A percentile compares a stretch with the other conserved stretches of the same genome.
These are phyloP conservation scores for Pseudochirops corinnae DNA, from an alignment of 2,797 vertebrate genomes.

Conservation along the genomic window DNA sequence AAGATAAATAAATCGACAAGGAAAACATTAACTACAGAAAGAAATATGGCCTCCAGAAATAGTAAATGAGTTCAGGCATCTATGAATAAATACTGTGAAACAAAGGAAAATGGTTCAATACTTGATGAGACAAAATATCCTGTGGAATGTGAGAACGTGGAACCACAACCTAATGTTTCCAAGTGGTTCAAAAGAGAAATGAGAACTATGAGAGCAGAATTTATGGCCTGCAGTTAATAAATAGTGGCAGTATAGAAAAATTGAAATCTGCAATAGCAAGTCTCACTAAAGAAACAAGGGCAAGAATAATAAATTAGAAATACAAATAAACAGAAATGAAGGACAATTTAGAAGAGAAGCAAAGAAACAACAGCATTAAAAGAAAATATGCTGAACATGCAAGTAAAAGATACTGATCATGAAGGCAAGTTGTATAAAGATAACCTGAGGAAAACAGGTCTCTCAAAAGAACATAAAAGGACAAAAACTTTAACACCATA, in stretches of 20 bases:
- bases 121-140: not conserved
- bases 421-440: not conserved
- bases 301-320: not conserved
- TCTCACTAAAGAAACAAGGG: no score
- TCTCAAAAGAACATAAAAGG: not conserved
- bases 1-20: not conserved
- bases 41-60: not conserved
- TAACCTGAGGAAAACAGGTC: not conserved
- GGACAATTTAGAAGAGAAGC: not conserved
- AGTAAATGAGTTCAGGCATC: not conserved
- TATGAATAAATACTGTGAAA: not conserved
- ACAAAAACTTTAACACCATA: not conserved
- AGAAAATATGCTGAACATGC: not conserved
- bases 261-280: not conserved
- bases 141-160: not conserved
- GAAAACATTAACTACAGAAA: not conserved
- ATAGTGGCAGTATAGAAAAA: not conserved
- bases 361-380: not conserved
- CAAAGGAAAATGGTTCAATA: not conserved
- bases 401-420: not conserved
- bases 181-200: not conserved
- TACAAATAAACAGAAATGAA: not conserved
- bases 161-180: not conserved
- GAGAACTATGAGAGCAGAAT: not conserved
- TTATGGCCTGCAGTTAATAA: not conserved